phyloP scores from a whole-genome alignment of 2,797 vertebrate genomes.

The Alfaro cultratus region DNA sequence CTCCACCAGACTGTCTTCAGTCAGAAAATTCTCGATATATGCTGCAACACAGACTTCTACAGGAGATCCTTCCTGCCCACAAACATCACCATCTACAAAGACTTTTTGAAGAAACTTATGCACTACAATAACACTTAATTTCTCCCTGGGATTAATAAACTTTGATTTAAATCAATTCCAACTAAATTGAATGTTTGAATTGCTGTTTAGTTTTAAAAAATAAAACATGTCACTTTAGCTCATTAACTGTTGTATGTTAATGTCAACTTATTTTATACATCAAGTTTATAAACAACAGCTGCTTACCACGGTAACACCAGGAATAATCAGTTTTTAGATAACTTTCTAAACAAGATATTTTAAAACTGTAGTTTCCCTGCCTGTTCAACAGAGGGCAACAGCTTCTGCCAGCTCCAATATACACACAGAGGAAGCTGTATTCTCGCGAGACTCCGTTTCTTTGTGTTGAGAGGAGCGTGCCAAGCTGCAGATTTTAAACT shows the following conservation, averaged over 20 bases:
- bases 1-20: too few relatives aligned
- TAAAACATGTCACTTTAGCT: background rate
- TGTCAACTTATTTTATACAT: background rate
- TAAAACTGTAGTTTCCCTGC: background rate
- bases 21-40: too few relatives aligned
- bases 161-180: background rate
- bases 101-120: too few relatives aligned
- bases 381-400: slow-evolving; percentile 4
- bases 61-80: too few relatives aligned
- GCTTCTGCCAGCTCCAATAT: background rate
- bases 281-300: background rate
- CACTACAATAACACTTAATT: too few relatives aligned
- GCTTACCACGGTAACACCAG: background rate
- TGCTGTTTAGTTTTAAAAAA: background rate
- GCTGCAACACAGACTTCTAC: too few relatives aligned
- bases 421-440: background rate
- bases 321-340: background rate
- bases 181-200: background rate
- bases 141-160: background rate
- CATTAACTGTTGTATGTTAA: background rate
- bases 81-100: too few relatives aligned
- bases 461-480: slow-evolving; percentile 12
- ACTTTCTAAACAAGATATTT: background rate
- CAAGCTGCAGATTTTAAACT: background rate
- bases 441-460: slow-evolving; percentile 25